Conservation (phyloP, 64 coral and sea anemone genomes). For the Montipora cactus region DNA sequence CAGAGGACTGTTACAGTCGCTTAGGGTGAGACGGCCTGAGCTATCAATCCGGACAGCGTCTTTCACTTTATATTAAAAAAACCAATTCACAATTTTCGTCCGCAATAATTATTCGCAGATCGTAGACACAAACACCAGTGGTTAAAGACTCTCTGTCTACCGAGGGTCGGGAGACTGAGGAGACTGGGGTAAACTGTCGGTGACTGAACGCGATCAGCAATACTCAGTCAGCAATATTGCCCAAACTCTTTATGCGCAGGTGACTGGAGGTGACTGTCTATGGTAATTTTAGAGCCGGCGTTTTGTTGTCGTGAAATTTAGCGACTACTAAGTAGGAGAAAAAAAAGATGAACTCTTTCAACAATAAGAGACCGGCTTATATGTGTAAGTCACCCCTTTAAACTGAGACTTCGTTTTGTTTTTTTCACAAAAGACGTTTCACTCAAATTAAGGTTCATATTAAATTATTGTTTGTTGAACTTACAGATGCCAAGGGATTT, state of each 20-base stretch:
- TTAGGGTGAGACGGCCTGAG: no score
- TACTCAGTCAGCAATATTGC: neutral
- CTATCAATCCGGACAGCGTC: no score
- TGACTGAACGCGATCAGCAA: neutral
- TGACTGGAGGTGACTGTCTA: no score
- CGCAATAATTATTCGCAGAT: no score
- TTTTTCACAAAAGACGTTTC: no score
- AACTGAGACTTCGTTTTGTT: neutral
- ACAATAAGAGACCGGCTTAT: constrained; percentile 42
- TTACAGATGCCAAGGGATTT: constrained; percentile 94
- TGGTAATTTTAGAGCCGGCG: neutral
- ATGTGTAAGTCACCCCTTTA: constrained; percentile 28
- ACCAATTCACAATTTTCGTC: no score
- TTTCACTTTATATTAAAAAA: no score
- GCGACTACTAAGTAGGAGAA: neutral
- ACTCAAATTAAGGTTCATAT: no score
- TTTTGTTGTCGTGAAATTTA: neutral
- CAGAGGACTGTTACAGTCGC: neutral
- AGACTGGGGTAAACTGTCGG: neutral
- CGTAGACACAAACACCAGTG: no score
- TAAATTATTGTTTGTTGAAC: neutral
- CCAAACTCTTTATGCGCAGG: neutral
- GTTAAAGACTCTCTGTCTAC: no score
- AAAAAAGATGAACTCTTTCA: constrained; percentile 40
- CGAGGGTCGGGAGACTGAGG: no score